Evolutionary conservation across 2,113 vertebrate species (phyloP), one percentile per base, ranked within the genome.

Genomic region (Petrocephalus microphthalmus): DNA sequence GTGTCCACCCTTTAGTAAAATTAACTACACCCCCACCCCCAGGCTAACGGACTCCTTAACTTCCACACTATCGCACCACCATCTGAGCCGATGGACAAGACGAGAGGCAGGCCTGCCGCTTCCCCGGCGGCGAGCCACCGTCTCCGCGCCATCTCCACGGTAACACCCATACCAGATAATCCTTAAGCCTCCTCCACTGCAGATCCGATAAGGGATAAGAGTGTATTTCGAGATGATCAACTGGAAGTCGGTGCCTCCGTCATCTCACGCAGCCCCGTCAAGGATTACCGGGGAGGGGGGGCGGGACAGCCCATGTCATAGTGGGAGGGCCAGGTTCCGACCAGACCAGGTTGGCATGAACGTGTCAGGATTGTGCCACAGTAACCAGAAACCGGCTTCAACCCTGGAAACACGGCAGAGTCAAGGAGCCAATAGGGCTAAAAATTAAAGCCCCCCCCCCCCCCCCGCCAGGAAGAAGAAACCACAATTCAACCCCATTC

Each of bases 151-250:
- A 97, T 97, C 97, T 97, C 95, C 96, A 97, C 96, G 97, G 97
- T 97, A 97, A 97, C 95, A 93, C 94, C 95, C 94, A 95, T 96
- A 95, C 96, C 95, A 96, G 97, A 97, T 97, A 97, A 97, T 98
- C 97, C 96, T 96, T 97, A 98, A 97, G 96, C 96, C 96, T 97
- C 96, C 96, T 96, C 97, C 94, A 97, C 96, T 96, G 95, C 95
- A 96, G 96, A 99, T 97, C 96, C 95, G 97, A 96, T 97, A 97
- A 96, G 95, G 95, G 96, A 97, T 97, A 97, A 97, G 96, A 93
- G 92, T 95, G 94, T 93, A 95, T 96, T 95, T 96, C 94, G 94
- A 95, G 95, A 96, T 96, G 96, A 97, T 97, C 96, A 97, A 95
- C 95, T 96, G 96, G 95, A 95, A 97, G 97, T 97, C 96, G 97